Evolutionary conservation across 2,888 invertebrate genomes (phyloP).

Genomic region (Meta bourneti): DNA sequence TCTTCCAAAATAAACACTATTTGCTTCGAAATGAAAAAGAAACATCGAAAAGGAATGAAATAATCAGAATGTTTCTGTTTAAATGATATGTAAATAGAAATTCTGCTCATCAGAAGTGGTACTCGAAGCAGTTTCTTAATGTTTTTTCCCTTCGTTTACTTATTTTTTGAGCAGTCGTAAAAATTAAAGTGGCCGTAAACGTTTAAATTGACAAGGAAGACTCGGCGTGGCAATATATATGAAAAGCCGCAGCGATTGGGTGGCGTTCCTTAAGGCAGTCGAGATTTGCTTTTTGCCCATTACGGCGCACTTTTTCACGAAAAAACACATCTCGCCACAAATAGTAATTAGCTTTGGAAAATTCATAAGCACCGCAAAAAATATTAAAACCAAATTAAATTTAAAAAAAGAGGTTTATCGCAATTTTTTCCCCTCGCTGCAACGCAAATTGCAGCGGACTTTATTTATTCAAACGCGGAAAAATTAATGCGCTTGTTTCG

Average conservation of each 20-base stretch:
- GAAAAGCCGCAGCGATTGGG: conserved; percentile 13
- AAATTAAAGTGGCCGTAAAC: conserved; percentile 53
- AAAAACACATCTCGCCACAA: conserved; percentile 26
- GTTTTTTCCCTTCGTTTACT: not conserved
- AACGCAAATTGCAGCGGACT: not conserved
- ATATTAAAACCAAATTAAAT: conserved; percentile 29
- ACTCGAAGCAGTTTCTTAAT: conserved; percentile 35
- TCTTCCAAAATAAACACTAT: conserved; percentile 39
- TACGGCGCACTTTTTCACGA: conserved; percentile 14
- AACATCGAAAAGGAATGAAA: conserved; percentile 21
- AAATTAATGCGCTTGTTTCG: conserved; percentile 11
- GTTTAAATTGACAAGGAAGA: conserved; percentile 41
- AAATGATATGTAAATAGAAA: conserved; percentile 63
- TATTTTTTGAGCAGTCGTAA: conserved; percentile 41
- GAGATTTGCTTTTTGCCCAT: conserved; percentile 48
- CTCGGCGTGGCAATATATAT: conserved; percentile 14
- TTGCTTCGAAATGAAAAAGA: conserved; percentile 28
- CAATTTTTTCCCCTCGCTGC: conserved; percentile 20
- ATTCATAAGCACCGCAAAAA: conserved; percentile 36
- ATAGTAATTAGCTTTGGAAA: conserved; percentile 44
- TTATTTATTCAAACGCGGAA: conserved; percentile 40
- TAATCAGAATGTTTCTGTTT: conserved; percentile 54
- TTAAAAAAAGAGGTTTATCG: conserved; percentile 20
- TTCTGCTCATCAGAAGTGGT: conserved; percentile 39
- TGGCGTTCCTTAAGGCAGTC: conserved; percentile 50